phyloP scores from a whole-genome alignment of 2,888 invertebrate genomes.

The Nemotelus nigrinus region DNA sequence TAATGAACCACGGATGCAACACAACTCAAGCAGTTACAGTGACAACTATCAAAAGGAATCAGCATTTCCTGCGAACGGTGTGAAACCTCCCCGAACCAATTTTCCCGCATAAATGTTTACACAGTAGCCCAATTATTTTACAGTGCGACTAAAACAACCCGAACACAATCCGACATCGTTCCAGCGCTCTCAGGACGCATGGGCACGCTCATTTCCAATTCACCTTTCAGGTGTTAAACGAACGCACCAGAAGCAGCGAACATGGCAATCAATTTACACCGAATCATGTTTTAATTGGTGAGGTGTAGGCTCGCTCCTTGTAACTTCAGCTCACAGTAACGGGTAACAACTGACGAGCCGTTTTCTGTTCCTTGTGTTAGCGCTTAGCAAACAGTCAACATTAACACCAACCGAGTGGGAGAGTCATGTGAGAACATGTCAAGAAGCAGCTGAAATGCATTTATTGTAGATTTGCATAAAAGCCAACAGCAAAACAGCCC shows the following conservation, averaged over 20 bases:
- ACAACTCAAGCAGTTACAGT: not conserved
- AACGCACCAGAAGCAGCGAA: conserved; percentile 52
- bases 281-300: conserved; percentile 51
- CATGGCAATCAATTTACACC: conserved; percentile 53
- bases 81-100: conserved; percentile 40
- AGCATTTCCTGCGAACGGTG: not conserved
- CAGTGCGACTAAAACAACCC: conserved; percentile 32
- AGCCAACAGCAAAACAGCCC: conserved; percentile 36
- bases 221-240: conserved; percentile 52
- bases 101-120: conserved; percentile 41
- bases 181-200: conserved; percentile 11
- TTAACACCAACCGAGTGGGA: conserved; percentile 50
- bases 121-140: conserved; percentile 50
- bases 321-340: conserved; percentile 14
- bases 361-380: conserved; percentile 20
- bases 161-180: conserved; percentile 38
- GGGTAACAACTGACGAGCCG: not conserved
- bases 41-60: conserved; percentile 18
- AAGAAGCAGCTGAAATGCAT: conserved; percentile 50
- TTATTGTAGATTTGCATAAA: conserved; percentile 51
- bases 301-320: conserved; percentile 50
- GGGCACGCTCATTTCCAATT: conserved; percentile 49
- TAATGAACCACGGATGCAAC: too few species aligned
- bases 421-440: conserved; percentile 51
- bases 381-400: conserved; percentile 46